Evolutionary conservation across 2,888 invertebrate species (phyloP).

Genomic region (Oscheius sp.): DNA sequence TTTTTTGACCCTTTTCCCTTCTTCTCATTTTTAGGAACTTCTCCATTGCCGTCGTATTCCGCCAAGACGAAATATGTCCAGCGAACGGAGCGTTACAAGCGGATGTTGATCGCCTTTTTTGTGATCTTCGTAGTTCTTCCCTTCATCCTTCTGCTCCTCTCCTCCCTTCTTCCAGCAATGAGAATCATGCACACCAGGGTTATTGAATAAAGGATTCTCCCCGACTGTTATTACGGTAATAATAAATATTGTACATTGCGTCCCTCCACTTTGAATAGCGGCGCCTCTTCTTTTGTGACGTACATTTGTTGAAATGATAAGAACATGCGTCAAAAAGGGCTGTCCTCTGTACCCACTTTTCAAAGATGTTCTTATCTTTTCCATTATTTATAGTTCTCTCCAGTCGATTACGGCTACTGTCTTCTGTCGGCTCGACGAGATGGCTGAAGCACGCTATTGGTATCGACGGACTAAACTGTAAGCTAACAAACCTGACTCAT

Average conservation of each 20-base stretch:
- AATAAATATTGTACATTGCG: too few relatives aligned
- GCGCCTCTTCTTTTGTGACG: background rate
- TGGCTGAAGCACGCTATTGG: background rate
- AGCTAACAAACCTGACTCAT: background rate
- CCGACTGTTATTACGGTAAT: too few relatives aligned
- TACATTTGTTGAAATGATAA: slow-evolving; percentile 1
- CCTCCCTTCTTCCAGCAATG: slow-evolving; percentile 14
- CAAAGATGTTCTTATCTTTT: background rate
- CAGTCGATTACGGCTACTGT: too few relatives aligned
- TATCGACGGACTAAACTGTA: slow-evolving; percentile 14
- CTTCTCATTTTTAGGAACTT: background rate
- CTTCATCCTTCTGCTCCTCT: slow-evolving; percentile 10
- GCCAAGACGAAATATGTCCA: slow-evolving; percentile 5
- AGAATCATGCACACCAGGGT: background rate
- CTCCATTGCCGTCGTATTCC: slow-evolving; percentile 3
- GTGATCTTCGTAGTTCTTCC: slow-evolving; percentile 14
- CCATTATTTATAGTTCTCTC: background rate
- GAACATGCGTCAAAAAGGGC: slow-evolving; percentile 3
- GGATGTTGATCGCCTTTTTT: slow-evolving; percentile 19
- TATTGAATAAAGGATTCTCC: too few relatives aligned
- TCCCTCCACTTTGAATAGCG: too few relatives aligned
- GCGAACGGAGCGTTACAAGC: slow-evolving; percentile 12
- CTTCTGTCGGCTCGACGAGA: background rate
- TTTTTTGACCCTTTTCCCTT: background rate
- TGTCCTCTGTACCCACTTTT: background rate